Evolutionary conservation across 2,888 invertebrate genomes (phyloP).

Genomic region (Philonicus albiceps): DNA sequence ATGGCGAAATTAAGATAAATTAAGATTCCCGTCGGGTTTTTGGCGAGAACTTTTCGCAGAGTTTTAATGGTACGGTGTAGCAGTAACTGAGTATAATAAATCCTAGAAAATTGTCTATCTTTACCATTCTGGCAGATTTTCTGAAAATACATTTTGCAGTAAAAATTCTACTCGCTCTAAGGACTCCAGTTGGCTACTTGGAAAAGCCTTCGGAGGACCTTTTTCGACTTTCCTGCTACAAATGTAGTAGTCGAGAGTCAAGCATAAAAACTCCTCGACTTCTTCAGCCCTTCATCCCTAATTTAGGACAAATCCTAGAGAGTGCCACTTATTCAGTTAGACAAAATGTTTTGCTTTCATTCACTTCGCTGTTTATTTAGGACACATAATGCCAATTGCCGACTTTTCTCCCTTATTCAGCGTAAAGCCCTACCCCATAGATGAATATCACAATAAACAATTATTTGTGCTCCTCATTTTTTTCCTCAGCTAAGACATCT

Average conservation of each 20-base stretch:
- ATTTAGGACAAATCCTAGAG: not conserved
- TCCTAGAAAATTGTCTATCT: not conserved
- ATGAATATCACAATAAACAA: slow-evolving; percentile 31
- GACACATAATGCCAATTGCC: slow-evolving; percentile 17
- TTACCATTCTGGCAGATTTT: not conserved
- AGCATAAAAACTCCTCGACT: not conserved
- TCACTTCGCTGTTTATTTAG: slow-evolving; percentile 21
- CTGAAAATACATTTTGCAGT: not conserved
- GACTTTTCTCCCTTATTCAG: slow-evolving; percentile 7
- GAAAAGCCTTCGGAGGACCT: not conserved
- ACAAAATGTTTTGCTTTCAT: slow-evolving; percentile 18
- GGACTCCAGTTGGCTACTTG: not conserved
- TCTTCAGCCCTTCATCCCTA: not conserved
- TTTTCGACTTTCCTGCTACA: not conserved
- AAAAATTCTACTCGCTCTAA: not conserved
- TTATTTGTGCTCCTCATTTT: slow-evolving; percentile 17
- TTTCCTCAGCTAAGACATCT: not conserved
- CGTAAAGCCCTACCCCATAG: not conserved
- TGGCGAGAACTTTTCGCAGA: not conserved
- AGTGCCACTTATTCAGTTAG: not conserved
- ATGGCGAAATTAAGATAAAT: not conserved
- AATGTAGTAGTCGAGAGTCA: not conserved
- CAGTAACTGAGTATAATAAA: not conserved
- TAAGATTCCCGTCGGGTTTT: not conserved
- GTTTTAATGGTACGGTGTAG: not conserved